Conservation (phyloP, 1,140 invertebrate species). For the Drosophila asahinai region DNA sequence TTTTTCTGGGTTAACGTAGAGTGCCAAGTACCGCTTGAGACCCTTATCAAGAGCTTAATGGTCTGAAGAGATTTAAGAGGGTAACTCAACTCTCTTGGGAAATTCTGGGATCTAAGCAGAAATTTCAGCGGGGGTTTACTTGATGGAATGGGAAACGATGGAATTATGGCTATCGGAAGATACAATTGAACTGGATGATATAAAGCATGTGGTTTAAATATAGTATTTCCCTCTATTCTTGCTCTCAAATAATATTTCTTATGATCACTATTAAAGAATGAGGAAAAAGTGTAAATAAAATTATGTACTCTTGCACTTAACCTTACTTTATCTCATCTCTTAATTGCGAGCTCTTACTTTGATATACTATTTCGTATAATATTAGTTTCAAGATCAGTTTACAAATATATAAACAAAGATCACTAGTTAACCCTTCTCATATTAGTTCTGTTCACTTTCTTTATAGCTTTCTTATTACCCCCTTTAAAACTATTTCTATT, state of each 20-base stretch:
- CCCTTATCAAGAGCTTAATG: conserved; percentile 2
- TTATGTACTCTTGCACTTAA: neutral
- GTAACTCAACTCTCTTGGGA: too few relatives aligned
- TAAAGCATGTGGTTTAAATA: neutral
- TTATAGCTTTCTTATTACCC: neutral
- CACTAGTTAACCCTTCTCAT: neutral
- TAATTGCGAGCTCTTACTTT: neutral
- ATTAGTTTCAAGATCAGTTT: neutral
- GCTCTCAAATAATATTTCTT: neutral
- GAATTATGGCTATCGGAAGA: neutral
- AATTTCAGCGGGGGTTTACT: neutral
- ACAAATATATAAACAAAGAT: neutral
- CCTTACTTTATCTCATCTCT: neutral
- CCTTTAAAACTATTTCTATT: neutral
- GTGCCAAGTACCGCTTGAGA: neutral
- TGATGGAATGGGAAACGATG: neutral
- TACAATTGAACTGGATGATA: neutral
- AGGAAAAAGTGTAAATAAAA: neutral
- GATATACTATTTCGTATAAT: neutral
- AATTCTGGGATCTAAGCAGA: neutral
- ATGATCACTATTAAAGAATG: neutral
- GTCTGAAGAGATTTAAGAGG: neutral
- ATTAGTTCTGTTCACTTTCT: neutral
- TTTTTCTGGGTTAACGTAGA: conserved; percentile 9
- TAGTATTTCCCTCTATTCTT: neutral